Evolutionary conservation across 2,888 invertebrate genomes (phyloP).

Genomic region (Orchestes rusci): DNA sequence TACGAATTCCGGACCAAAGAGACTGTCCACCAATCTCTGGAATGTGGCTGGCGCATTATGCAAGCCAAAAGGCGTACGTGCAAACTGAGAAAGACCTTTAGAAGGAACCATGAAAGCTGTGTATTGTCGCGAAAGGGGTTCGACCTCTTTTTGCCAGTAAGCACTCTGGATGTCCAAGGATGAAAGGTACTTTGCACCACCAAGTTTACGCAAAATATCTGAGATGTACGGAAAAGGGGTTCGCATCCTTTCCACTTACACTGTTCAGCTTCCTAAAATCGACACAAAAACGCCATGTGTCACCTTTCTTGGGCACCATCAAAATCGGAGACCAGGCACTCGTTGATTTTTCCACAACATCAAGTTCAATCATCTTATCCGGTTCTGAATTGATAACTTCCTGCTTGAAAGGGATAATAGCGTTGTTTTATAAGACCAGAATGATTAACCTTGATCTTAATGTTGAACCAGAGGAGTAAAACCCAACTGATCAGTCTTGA

Average conservation of each 20-base stretch:
- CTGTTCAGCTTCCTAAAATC: slow-evolving; percentile 1
- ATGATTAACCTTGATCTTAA: background rate
- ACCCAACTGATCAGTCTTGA: background rate
- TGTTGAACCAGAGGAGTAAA: background rate
- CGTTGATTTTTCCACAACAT: slow-evolving; percentile 13
- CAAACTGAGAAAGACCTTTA: background rate
- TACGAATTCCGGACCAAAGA: too few species aligned
- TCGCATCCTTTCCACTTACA: background rate
- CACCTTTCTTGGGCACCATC: slow-evolving; percentile 1
- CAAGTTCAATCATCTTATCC: slow-evolving; percentile 10
- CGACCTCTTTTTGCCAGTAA: slow-evolving; percentile 5
- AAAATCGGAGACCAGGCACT: slow-evolving; percentile 10
- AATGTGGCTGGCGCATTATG: too few species aligned
- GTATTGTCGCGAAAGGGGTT: slow-evolving; percentile 2
- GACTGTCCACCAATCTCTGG: too few species aligned
- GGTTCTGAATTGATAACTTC: slow-evolving; percentile 11
- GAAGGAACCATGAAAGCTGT: slow-evolving; percentile 31
- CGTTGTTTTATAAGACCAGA: background rate
- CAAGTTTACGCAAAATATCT: slow-evolving; percentile 2
- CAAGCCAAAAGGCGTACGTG: too few species aligned
- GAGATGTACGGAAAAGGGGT: slow-evolving; percentile 2
- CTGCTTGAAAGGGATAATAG: slow-evolving; percentile 8
- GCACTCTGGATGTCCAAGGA: slow-evolving; percentile 6
- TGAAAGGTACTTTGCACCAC: too few species aligned
- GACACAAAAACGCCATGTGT: background rate